Conservation (phyloP, 1,140 invertebrate species). For the Monomorium pharaonis region DNA sequence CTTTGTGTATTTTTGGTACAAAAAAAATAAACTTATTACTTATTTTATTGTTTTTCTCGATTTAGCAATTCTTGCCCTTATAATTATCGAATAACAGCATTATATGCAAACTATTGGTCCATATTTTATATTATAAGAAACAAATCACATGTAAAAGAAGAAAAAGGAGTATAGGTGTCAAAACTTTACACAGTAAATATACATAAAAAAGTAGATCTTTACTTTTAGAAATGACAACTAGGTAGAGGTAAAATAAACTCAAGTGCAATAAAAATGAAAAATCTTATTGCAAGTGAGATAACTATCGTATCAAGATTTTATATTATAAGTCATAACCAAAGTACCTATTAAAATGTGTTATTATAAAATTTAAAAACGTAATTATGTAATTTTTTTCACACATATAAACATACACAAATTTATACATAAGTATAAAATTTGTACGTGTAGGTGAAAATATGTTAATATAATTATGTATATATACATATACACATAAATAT, state of each 20-base stretch:
- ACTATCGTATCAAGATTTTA: neutral
- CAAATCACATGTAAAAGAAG: neutral
- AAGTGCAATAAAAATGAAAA: neutral
- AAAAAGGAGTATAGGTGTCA: neutral
- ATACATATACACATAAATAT: neutral
- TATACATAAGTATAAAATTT: neutral
- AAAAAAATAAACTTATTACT: neutral
- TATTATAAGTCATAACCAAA: neutral
- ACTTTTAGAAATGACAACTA: neutral
- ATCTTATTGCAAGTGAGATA: neutral
- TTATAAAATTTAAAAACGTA: neutral
- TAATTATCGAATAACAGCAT: neutral
- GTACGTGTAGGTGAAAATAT: too few relatives aligned
- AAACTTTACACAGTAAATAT: neutral
- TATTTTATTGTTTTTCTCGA: neutral
- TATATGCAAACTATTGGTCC: neutral
- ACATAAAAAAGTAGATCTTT: neutral
- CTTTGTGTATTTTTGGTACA: neutral
- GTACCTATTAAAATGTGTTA: neutral
- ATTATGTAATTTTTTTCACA: neutral
- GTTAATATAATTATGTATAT: too few relatives aligned
- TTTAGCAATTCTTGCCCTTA: neutral
- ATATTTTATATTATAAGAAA: neutral
- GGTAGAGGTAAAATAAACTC: neutral
- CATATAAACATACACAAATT: neutral